A percentile compares a stretch with the other conserved stretches of the same genome.
These are phyloP conservation scores for Stenurella melanura DNA, from an alignment of 2,888 invertebrate species.

Conservation along the genomic window DNA sequence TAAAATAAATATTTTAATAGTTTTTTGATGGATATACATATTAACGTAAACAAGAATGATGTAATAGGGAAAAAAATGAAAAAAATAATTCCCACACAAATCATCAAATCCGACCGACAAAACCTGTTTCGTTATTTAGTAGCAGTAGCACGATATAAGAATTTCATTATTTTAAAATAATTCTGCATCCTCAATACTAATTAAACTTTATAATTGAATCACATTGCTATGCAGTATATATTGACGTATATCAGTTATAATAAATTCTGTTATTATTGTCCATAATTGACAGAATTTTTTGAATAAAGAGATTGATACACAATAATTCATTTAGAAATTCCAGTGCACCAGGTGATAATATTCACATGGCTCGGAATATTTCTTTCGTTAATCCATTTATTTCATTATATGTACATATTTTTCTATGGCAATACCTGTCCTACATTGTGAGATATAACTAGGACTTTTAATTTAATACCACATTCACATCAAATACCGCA, in stretches of 20 bases:
- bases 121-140: slow-evolving; percentile 26
- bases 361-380: slow-evolving; percentile 34
- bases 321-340: slow-evolving; percentile 46
- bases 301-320: slow-evolving; percentile 30
- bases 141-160: slow-evolving; percentile 10
- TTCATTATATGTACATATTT: background rate
- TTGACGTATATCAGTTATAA: slow-evolving; percentile 58
- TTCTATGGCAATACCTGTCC: background rate
- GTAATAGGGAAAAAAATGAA: slow-evolving; percentile 20
- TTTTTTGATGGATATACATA: slow-evolving; percentile 2
- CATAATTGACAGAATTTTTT: slow-evolving; percentile 60
- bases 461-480: background rate
- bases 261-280: slow-evolving; percentile 60
- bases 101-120: slow-evolving; percentile 25
- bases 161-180: slow-evolving; percentile 25
- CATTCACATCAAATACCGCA: background rate
- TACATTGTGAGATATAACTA: background rate
- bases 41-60: slow-evolving; percentile 29
- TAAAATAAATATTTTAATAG: background rate
- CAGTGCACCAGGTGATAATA: slow-evolving; percentile 48
- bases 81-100: slow-evolving; percentile 22
- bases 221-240: slow-evolving; percentile 15
- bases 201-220: slow-evolving; percentile 23
- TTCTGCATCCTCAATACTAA: slow-evolving; percentile 8
- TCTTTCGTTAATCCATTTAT: slow-evolving; percentile 14